Conservation (phyloP, 2,888 invertebrate genomes). For the Orthosia gracilis region DNA sequence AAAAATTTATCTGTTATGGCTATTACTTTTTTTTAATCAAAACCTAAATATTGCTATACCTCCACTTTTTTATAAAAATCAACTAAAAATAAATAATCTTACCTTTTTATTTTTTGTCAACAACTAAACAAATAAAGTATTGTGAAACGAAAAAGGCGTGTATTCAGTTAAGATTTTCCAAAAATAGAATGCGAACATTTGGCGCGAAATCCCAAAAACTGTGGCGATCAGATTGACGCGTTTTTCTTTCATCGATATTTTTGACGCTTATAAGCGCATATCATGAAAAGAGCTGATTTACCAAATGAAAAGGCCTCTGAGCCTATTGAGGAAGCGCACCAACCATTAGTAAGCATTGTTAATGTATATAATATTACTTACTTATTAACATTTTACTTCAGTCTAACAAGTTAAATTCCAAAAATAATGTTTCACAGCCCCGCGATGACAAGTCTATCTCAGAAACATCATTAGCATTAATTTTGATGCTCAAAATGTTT, state of each 20-base stretch:
- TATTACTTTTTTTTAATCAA: neutral
- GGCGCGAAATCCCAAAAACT: slow-evolving; percentile 59
- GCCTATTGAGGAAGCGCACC: slow-evolving; percentile 82
- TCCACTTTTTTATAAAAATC: neutral
- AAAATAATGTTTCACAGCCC: neutral
- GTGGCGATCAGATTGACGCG: slow-evolving; percentile 28
- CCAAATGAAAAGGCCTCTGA: slow-evolving; percentile 80
- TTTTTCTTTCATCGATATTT: slow-evolving; percentile 13
- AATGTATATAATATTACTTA: neutral
- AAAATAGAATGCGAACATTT: slow-evolving; percentile 15
- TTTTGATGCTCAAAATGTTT: slow-evolving; percentile 1
- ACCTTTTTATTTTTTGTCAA: slow-evolving; percentile 16
- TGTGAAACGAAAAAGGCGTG: slow-evolving; percentile 33
- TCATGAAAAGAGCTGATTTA: slow-evolving; percentile 78
- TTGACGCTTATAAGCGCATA: slow-evolving; percentile 57
- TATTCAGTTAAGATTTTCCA: slow-evolving; percentile 22
- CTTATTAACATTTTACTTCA: neutral
- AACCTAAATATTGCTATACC: neutral
- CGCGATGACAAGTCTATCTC: neutral
- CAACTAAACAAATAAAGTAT: neutral
- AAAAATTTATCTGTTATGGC: slow-evolving; percentile 46
- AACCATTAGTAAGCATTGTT: slow-evolving; percentile 67
- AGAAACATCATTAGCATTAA: too few species aligned
- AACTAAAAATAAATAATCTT: too few species aligned
- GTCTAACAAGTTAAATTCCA: neutral